Percentiles rank a stretch among this genome's conserved stretches.
Conservation (phyloP, 30 jellyfish, hydroid and myxozoan species). For the Catostylus mosaicus region DNA sequence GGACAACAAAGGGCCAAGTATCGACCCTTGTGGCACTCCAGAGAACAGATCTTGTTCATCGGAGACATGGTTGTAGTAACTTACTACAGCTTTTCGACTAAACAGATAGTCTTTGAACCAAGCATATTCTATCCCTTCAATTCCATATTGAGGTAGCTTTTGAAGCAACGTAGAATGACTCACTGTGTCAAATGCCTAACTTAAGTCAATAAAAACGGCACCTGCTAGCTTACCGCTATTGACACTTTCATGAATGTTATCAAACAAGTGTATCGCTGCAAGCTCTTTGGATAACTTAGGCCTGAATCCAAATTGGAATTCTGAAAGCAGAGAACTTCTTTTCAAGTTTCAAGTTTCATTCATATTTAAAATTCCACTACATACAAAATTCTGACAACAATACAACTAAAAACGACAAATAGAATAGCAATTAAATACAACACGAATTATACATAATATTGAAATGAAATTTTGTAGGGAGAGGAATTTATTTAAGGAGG, state of each 20-base stretch:
- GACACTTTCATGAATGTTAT: background rate
- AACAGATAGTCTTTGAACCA: slow-evolving; percentile 68
- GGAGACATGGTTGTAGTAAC: slow-evolving; percentile 49
- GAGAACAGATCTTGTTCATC: slow-evolving; percentile 50
- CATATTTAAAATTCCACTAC: too few species aligned
- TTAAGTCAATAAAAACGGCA: background rate
- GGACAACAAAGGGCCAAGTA: slow-evolving; percentile 55
- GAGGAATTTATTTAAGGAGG: too few species aligned
- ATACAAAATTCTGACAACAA: too few species aligned
- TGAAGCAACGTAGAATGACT: background rate
- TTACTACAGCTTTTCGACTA: slow-evolving; percentile 63
- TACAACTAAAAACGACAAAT: too few species aligned
- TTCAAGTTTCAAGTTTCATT: too few species aligned
- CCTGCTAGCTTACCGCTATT: background rate
- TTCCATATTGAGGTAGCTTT: slow-evolving; percentile 53
- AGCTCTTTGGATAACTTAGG: slow-evolving; percentile 21
- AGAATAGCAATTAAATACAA: too few species aligned
- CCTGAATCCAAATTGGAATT: slow-evolving; percentile 40
- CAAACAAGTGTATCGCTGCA: slow-evolving; percentile 30
- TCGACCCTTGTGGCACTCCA: slow-evolving; percentile 65
- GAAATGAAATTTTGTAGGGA: too few species aligned
- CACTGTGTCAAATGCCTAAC: background rate
- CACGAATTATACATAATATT: too few species aligned
- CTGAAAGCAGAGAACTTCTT: slow-evolving; percentile 23
- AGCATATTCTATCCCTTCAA: slow-evolving; percentile 59